Evolutionary conservation across 2,888 invertebrate species (phyloP), one percentile per base, ranked within the genome.

Genomic region (Ectropis crepuscularia): DNA sequence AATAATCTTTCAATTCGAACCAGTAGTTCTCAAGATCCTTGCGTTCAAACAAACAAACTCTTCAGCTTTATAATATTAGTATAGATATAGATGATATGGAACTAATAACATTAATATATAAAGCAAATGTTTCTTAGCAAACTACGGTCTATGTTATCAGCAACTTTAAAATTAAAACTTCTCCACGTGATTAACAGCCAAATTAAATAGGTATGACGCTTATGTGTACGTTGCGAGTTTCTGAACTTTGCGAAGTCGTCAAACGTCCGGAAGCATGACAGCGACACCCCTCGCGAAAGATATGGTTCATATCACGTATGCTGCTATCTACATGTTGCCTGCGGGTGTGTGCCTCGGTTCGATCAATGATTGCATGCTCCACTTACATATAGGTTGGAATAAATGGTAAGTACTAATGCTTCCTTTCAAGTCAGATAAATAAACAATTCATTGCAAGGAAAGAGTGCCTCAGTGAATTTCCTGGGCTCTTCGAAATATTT

Each of bases 281-380:
- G 9, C 48, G 61, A 62, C 67, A 67, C 41, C 67, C 69, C 67
- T 69, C 41, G 39, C 43, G 28, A 60, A 53, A 65, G 61, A 68
- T 61, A 65, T 65, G 63, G 48, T 48, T 50, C 58, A 48, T 58
- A 50, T 47, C 53, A 50, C 54, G 45, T 59, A 65, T 67, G 57
- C 53, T 63, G 57, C 39, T 69, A 66, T 68, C 54, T 43, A 38
- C 51, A 43, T 36, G 57, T 60, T 60, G 61, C 70, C 65, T 62
- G 70, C 67, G 68, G 58, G 67, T 68, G 65, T 69, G 54, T 62
- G 61, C 5, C 63, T 69, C 65, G 63, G 61, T 68, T 69, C 72
- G 69, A 72, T 73, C 68, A 68, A 65, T 64, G 69, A 71, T 71
- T 70, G 71, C 73, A 73, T 72, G 70, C 70, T 70, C 61, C 67